Conservation (phyloP, 2,113 vertebrate genomes). For the Aspiorhynchus laticeps region DNA sequence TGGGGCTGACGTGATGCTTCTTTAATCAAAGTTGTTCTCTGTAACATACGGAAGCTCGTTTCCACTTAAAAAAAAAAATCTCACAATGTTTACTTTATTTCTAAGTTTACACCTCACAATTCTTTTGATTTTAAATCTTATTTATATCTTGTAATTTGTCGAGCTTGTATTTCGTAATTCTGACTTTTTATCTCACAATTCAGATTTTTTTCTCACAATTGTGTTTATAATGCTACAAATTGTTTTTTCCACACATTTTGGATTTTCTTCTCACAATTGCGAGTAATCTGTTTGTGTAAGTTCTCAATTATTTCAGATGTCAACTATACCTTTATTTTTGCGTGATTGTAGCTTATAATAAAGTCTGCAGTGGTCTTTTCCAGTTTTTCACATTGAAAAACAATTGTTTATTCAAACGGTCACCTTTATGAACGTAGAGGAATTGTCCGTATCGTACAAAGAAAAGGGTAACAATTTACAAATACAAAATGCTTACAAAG, state of each 20-base stretch:
- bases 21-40: neutral
- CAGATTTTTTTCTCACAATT: no score
- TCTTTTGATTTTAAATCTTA: no score
- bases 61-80: neutral
- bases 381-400: constrained; percentile 68
- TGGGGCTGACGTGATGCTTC: neutral
- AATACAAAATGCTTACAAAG: constrained; percentile 40
- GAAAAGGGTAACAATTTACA: constrained; percentile 37
- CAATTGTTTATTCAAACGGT: constrained; percentile 20
- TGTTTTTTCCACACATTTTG: no score
- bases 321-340: neutral
- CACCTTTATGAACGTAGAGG: neutral
- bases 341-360: constrained; percentile 15
- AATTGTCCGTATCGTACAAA: constrained; percentile 15
- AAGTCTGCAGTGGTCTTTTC: constrained; percentile 73
- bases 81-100: no score
- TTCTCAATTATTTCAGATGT: neutral
- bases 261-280: no score
- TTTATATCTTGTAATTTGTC: no score
- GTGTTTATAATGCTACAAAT: no score
- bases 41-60: neutral
- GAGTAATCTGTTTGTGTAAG: neutral
- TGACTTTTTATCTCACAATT: no score
- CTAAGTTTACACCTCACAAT: neutral
- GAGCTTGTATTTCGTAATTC: no score